phyloP scores from a whole-genome alignment of 2,888 invertebrate genomes.

The Neelides folsomi region DNA sequence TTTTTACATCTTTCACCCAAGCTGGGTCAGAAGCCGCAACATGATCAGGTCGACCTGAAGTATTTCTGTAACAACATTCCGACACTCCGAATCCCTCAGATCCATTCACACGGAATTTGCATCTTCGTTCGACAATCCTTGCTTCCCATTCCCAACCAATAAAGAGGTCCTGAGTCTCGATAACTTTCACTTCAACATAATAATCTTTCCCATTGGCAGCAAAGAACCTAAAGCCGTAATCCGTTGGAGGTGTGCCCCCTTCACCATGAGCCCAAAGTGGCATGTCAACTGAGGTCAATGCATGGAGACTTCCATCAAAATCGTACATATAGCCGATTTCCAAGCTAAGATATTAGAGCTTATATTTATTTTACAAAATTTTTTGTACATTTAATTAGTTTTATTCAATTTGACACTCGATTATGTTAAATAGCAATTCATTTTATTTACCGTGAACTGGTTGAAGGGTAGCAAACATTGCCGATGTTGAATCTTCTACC shows the following conservation, averaged over 20 bases:
- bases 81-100: constrained; percentile 50
- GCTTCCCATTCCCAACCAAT: constrained; percentile 49
- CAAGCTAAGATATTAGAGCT: constrained; percentile 47
- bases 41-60: constrained; percentile 44
- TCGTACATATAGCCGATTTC: constrained; percentile 53
- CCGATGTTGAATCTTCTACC: constrained; percentile 56
- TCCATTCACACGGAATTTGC: constrained; percentile 48
- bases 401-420: constrained; percentile 5
- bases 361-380: no score
- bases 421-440: no score
- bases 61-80: constrained; percentile 53
- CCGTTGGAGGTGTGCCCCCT: constrained; percentile 45
- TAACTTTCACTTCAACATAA: constrained; percentile 44
- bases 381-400: no score
- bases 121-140: constrained; percentile 48
- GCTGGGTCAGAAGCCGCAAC: constrained; percentile 32
- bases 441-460: constrained; percentile 46
- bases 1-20: constrained; percentile 29
- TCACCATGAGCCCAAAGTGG: constrained; percentile 51
- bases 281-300: constrained; percentile 47
- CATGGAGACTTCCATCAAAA: constrained; percentile 42
- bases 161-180: constrained; percentile 45
- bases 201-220: constrained; percentile 45
- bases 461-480: constrained; percentile 60
- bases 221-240: constrained; percentile 49